These are phyloP conservation scores for Alligator sinensis DNA, from an alignment of 2,113 vertebrate genomes.

Conservation along the genomic window DNA sequence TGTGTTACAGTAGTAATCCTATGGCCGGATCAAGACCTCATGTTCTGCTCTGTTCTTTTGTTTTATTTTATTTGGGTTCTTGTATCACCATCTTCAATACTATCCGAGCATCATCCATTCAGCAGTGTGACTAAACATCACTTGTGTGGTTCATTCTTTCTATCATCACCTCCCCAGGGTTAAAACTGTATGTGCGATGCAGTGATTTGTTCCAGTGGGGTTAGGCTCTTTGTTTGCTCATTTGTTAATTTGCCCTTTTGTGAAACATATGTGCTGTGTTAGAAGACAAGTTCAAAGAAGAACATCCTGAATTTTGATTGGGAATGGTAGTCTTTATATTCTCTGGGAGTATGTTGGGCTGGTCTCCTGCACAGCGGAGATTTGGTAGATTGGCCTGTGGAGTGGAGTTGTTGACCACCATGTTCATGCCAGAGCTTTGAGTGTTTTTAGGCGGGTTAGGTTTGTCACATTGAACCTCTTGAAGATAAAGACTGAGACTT, in stretches of 20 bases:
- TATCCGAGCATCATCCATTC: not conserved
- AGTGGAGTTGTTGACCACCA: fast-evolving
- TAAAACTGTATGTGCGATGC: fast-evolving
- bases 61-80: not conserved
- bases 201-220: not conserved
- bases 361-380: not conserved
- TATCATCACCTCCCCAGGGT: fast-evolving
- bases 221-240: not conserved
- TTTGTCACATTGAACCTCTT: too few relatives aligned
- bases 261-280: not conserved
- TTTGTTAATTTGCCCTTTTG: conserved; percentile 29
- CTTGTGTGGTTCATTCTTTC: not conserved
- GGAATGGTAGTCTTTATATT: not conserved
- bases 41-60: not conserved
- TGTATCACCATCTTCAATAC: not conserved
- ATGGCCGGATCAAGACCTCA: fast-evolving
- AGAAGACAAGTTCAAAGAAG: not conserved
- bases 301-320: fast-evolving
- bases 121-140: not conserved
- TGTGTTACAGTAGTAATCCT: fast-evolving
- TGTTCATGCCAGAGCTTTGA: not conserved
- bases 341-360: not conserved
- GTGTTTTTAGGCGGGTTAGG: not conserved
- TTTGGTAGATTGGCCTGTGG: fast-evolving
- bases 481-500: not conserved